Evolutionary conservation across 2,797 vertebrate species (phyloP).

Genomic region (Basileuterus tristriatus): DNA sequence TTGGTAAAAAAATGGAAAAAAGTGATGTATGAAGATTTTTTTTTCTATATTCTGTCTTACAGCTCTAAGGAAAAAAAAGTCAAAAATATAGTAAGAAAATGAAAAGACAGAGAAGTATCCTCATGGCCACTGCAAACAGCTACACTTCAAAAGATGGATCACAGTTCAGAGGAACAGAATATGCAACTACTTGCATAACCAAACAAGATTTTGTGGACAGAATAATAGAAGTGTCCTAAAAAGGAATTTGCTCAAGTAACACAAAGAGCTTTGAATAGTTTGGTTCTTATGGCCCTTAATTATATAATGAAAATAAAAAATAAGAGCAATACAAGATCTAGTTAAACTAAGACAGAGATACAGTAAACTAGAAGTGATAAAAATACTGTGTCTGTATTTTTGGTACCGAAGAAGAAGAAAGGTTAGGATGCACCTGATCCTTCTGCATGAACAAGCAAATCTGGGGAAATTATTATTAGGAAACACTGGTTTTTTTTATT

Average conservation of each 20-base stretch:
- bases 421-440: neutral
- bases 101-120: neutral
- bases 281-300: neutral
- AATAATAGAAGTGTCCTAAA: neutral
- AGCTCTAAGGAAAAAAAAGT: neutral
- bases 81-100: neutral
- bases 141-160: neutral
- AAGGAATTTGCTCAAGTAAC: neutral
- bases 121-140: neutral
- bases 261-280: neutral
- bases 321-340: neutral
- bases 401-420: neutral
- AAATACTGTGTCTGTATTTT: neutral
- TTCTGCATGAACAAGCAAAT: neutral
- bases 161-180: neutral
- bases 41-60: neutral
- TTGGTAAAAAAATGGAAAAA: neutral
- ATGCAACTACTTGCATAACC: neutral
- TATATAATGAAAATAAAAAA: neutral
- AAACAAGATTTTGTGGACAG: neutral
- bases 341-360: neutral
- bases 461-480: neutral
- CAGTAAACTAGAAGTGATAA: neutral
- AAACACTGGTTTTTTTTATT: neutral
- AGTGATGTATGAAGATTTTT: neutral